Conservation (phyloP, 2,113 vertebrate species). For the Ctenodactylus gundi region DNA sequence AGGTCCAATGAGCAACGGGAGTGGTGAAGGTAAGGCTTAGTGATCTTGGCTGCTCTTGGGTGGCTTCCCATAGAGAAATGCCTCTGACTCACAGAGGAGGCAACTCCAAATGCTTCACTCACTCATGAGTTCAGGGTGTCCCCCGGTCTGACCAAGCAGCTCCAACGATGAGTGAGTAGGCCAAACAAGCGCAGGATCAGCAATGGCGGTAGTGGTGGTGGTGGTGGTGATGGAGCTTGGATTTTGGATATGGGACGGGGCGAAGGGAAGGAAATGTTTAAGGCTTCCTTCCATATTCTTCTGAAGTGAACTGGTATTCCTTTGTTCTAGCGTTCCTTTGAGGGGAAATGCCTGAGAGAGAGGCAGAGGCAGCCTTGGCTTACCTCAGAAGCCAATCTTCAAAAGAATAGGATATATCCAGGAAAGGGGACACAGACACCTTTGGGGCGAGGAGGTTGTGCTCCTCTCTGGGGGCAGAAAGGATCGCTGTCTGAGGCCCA, state of each 20-base stretch:
- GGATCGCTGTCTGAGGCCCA: neutral
- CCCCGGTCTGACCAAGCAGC: neutral
- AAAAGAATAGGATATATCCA: neutral
- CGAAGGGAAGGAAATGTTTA: neutral
- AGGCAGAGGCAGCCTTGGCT: neutral
- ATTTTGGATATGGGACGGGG: neutral
- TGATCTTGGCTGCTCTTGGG: neutral
- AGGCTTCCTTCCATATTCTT: neutral
- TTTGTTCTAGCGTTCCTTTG: neutral
- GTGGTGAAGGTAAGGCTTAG: too few relatives aligned
- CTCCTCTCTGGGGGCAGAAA: fast-evolving
- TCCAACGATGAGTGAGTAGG: neutral
- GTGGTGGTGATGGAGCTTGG: neutral
- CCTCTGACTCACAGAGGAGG: neutral
- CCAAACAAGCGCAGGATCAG: neutral
- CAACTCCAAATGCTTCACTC: neutral
- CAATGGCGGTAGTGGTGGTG: too few relatives aligned
- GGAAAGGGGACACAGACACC: neutral
- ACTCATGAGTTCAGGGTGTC: fast-evolving
- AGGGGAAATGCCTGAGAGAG: neutral
- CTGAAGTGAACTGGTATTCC: neutral
- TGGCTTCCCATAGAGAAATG: neutral
- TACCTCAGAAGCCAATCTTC: neutral
- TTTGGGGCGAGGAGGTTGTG: too few relatives aligned
- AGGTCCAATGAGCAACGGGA: fast-evolving